phyloP scores from a whole-genome alignment of 2,888 invertebrate species.

The Drosophila kanekoi region DNA sequence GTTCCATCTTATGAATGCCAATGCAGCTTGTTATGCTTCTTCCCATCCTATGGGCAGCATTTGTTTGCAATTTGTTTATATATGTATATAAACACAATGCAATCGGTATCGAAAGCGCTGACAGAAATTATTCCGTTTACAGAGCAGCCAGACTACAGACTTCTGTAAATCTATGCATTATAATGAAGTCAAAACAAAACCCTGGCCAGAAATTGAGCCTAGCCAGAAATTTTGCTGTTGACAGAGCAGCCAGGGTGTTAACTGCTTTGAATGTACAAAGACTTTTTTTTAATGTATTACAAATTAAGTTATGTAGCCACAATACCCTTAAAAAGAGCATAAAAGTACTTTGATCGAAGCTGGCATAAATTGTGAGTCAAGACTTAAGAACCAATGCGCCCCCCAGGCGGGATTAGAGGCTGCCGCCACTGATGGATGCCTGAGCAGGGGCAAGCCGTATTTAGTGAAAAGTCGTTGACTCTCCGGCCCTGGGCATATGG shows the following conservation, averaged over 20 bases:
- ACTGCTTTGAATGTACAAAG: too few species aligned
- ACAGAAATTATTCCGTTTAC: too few species aligned
- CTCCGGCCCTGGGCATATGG: slow-evolving; percentile 28
- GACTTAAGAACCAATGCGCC: slow-evolving; percentile 46
- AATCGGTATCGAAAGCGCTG: too few species aligned
- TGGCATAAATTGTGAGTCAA: slow-evolving; percentile 61
- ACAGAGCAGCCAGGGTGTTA: too few species aligned
- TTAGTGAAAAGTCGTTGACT: slow-evolving; percentile 47
- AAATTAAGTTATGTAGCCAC: background rate
- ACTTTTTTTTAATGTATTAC: background rate
- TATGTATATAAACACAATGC: too few species aligned
- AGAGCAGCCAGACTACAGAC: too few species aligned
- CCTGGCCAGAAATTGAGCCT: background rate
- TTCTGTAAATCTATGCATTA: too few species aligned
- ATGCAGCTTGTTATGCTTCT: too few species aligned
- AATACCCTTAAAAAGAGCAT: slow-evolving; percentile 14
- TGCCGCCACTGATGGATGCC: slow-evolving; percentile 40
- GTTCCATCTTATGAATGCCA: too few species aligned
- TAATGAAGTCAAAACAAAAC: background rate
- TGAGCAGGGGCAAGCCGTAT: slow-evolving; percentile 20
- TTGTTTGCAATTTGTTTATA: too few species aligned
- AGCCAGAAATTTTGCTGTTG: background rate
- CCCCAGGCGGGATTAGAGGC: slow-evolving; percentile 67
- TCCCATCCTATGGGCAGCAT: too few species aligned
- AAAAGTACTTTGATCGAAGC: slow-evolving; percentile 42